Evolutionary conservation across 2,113 vertebrate genomes (phyloP), one percentile per base, ranked within the genome.

Genomic region (Cacatua alba): DNA sequence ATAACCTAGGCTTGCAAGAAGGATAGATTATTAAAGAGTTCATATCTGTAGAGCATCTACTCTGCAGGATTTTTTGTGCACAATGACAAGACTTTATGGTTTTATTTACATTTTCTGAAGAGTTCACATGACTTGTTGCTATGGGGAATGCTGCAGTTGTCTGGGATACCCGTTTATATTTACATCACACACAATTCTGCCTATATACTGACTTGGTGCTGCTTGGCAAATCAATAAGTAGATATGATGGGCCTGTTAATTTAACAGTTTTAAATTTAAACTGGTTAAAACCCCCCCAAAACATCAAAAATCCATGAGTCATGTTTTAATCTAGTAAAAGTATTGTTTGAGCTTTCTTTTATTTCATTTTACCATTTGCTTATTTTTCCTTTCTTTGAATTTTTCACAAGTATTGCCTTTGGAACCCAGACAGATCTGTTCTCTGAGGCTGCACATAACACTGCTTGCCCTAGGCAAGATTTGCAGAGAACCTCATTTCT

Each of bases 61-160:
- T 44, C 81, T 74, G 70, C 49, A 74, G 81, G 87, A 25, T 29
- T 90, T 94, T 96, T 53, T 80, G 53, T 67, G 59, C 82, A 93
- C 62, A 81, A n/a, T 77, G 77, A 95, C 57, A 79, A 33, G 82
- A 93, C 88, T 97, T 86, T 87, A 93, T 91, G 80, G 96, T 87
- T 97, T 97, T 96, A 95, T 97, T 97, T 97, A 97, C 68, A 76
- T 97, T 97, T 96, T 96, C 90, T 95, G 94, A 97, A 90, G 96
- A 94, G 96, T 81, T 97, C 96, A 92, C 35, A 78, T 86, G 88
- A 92, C 82, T 84, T 88, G 95, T 98, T 98, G 96, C 97, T 96
- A 93, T 92, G 95, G 97, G 94, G 89, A 97, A 97, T 49, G 67
- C 94, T 91, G 86, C 91, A 97, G 96, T 97, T 97, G 95, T 96